Percentiles rank a stretch among this genome's conserved stretches.
These are phyloP conservation scores for Callithrix jacchus DNA, from an alignment of 2,113 vertebrate genomes.

Conservation along the genomic window DNA sequence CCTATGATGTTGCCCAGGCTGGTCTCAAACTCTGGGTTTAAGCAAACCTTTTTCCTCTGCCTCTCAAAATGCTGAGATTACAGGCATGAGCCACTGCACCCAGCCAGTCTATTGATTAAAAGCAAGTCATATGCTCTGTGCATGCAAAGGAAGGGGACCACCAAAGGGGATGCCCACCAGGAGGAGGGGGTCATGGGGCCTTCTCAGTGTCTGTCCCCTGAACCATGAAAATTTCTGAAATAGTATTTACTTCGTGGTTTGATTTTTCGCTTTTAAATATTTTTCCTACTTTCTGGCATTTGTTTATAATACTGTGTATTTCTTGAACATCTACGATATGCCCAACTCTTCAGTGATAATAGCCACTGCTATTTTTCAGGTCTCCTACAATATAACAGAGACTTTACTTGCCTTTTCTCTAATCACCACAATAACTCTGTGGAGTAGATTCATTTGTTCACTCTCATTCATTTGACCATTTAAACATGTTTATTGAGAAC, in stretches of 20 bases:
- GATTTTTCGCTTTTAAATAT: background rate
- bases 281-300: too few species aligned
- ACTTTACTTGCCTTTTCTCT: background rate
- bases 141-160: background rate
- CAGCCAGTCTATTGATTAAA: background rate
- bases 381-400: background rate
- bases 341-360: background rate
- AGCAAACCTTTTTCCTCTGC: too few species aligned
- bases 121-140: background rate
- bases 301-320: background rate
- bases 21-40: too few species aligned
- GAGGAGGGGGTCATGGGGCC: background rate
- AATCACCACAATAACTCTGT: background rate
- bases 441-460: background rate
- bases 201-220: background rate
- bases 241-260: background rate
- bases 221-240: background rate
- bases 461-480: background rate
- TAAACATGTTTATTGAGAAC: background rate
- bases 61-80: too few species aligned
- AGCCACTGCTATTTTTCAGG: rapidly evolving
- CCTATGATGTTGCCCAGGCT: too few species aligned
- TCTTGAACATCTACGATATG: background rate
- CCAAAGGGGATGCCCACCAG: rapidly evolving
- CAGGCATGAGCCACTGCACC: too few species aligned